phyloP scores from a whole-genome alignment of 2,113 vertebrate species.

The Megaptera novaeangliae region DNA sequence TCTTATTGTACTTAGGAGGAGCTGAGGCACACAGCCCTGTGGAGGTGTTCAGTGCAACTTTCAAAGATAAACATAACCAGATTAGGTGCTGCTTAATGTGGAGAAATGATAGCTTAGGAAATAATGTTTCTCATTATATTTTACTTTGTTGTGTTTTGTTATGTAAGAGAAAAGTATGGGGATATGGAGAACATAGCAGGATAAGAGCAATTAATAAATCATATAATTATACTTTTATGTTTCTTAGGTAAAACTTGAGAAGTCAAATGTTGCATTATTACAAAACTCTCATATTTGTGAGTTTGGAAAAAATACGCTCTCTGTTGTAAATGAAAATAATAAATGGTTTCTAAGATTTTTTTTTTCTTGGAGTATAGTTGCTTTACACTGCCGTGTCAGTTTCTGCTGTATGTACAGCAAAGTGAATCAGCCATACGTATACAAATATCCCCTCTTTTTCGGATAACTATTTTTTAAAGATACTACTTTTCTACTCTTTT shows the following conservation, averaged over 20 bases:
- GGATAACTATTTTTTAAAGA: background rate
- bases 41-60: background rate
- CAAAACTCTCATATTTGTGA: background rate
- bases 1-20: background rate
- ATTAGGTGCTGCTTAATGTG: background rate
- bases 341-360: background rate
- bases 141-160: background rate
- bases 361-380: background rate
- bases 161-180: background rate
- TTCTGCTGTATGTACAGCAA: too few species aligned
- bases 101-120: background rate
- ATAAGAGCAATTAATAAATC: background rate
- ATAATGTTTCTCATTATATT: background rate
- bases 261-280: background rate
- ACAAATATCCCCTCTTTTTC: too few species aligned
- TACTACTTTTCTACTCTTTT: background rate
- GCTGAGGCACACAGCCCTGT: background rate
- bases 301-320: background rate
- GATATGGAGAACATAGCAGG: background rate
- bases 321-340: background rate
- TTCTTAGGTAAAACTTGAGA: background rate
- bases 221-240: background rate
- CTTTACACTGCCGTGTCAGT: too few species aligned
- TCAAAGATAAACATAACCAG: background rate
- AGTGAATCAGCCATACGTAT: too few species aligned